These are phyloP conservation scores for Squalus acanthias DNA, from an alignment of 2,797 vertebrate species.

Conservation along the genomic window DNA sequence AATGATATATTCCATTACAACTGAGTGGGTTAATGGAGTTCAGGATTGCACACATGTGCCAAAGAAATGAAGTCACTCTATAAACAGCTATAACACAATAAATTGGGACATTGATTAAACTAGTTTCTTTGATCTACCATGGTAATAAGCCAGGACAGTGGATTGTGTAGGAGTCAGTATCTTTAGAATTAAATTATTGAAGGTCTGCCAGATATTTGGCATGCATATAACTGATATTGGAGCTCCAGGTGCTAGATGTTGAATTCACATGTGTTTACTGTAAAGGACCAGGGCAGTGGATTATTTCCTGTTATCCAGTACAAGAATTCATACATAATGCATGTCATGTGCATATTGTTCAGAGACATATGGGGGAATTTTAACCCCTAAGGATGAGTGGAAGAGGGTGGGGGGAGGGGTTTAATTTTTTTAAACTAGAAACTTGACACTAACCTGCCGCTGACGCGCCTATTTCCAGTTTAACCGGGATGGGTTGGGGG, in stretches of 20 bases:
- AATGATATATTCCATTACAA: not conserved
- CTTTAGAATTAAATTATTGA: not conserved
- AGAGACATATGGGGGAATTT: not conserved
- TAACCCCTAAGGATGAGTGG: too few relatives aligned
- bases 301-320: not conserved
- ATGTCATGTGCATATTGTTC: not conserved
- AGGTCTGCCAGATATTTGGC: not conserved
- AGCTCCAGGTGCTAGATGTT: not conserved
- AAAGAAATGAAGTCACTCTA: slow-evolving; percentile 2
- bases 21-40: not conserved
- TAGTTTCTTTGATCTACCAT: not conserved
- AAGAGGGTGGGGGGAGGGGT: too few relatives aligned
- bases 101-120: not conserved
- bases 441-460: too few relatives aligned
- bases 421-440: too few relatives aligned
- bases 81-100: not conserved
- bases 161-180: not conserved
- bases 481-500: too few relatives aligned
- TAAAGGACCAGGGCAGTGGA: not conserved
- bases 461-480: too few relatives aligned
- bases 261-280: not conserved
- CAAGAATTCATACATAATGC: not conserved
- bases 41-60: not conserved
- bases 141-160: not conserved
- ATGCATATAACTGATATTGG: not conserved